Conservation (phyloP, 2,888 invertebrate species). For the Drosophila meridiana region DNA sequence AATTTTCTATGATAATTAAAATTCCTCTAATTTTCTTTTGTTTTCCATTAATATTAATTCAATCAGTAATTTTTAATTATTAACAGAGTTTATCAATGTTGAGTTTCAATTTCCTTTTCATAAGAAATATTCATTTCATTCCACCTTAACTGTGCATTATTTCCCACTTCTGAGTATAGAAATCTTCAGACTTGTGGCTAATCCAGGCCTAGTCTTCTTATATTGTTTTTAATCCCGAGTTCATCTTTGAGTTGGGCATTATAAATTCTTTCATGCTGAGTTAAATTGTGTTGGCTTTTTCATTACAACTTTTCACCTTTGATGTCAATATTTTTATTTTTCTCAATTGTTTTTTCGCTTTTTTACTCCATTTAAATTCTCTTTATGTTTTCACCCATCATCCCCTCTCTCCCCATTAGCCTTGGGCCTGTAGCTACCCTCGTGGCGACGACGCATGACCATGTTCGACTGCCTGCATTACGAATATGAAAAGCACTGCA, state of each 20-base stretch:
- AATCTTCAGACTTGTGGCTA: not conserved
- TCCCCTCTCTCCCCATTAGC: slow-evolving; percentile 11
- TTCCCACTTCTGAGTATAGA: not conserved
- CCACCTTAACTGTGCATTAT: not conserved
- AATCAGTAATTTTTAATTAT: too few relatives aligned
- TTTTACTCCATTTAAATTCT: not conserved
- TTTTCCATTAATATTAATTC: too few relatives aligned
- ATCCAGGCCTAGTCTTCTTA: not conserved
- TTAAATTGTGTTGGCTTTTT: not conserved
- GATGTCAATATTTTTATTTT: not conserved
- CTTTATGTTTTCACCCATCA: not conserved
- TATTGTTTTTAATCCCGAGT: not conserved
- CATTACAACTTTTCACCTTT: not conserved
- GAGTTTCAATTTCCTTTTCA: not conserved
- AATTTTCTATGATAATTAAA: too few relatives aligned
- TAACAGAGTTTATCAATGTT: too few relatives aligned
- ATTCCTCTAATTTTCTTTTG: too few relatives aligned
- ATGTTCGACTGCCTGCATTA: slow-evolving; percentile 31
- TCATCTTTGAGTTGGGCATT: not conserved
- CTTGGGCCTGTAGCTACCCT: slow-evolving; percentile 27
- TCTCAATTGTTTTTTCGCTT: not conserved
- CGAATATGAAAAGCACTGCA: slow-evolving; percentile 69
- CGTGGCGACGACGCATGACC: slow-evolving; percentile 29
- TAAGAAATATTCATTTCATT: not conserved
- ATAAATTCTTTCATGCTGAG: not conserved